Conservation (phyloP, 2,888 invertebrate genomes). For the Dione juno region DNA sequence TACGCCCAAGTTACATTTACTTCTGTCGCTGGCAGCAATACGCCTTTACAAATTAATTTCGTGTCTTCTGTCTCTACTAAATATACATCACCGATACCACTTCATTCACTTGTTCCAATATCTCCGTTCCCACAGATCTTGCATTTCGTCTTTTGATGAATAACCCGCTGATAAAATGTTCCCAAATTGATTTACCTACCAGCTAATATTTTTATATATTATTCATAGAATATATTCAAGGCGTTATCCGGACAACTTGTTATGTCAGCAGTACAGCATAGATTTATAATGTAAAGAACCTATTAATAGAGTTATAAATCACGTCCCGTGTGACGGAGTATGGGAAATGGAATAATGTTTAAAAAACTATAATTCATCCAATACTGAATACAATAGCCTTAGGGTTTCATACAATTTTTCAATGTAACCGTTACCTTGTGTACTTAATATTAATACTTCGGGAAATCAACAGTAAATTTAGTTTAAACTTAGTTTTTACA, state of each 20-base stretch:
- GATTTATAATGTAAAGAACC: neutral
- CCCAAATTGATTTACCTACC: no score
- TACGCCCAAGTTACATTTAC: no score
- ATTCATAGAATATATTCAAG: neutral
- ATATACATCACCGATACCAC: no score
- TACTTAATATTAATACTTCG: neutral
- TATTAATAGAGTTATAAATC: constrained; percentile 2
- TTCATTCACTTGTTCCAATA: no score
- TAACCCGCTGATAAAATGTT: no score
- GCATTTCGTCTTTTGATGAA: no score
- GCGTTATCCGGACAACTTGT: no score
- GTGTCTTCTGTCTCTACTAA: no score
- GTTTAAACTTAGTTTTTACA: neutral
- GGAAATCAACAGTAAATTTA: neutral
- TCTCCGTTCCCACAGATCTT: no score
- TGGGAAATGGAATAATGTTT: constrained; percentile 16
- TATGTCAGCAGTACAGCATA: neutral
- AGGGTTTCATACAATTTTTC: neutral
- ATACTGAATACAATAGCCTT: constrained; percentile 9
- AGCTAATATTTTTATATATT: no score
- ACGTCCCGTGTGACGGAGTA: neutral
- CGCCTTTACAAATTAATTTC: no score
- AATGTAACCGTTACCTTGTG: constrained; percentile 1
- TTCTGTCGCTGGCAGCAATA: no score
- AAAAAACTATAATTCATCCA: neutral